A percentile compares a stretch with the other conserved stretches of the same genome.
Conservation (phyloP, 2,113 vertebrate species). For the Chiloscyllium plagiosum region DNA sequence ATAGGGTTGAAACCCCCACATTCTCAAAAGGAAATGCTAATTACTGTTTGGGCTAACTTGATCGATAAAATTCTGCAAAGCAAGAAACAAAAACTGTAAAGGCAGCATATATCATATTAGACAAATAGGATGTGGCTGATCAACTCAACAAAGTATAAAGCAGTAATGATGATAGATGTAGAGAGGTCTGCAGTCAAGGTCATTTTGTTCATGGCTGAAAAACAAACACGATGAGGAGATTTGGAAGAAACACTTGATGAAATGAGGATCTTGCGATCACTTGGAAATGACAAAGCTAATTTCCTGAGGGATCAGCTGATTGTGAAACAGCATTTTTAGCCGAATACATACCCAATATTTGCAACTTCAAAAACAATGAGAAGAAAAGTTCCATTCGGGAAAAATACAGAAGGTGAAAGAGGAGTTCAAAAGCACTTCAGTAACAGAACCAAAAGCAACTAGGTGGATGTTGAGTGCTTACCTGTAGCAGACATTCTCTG, state of each 20-base stretch:
- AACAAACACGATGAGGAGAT: neutral
- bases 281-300: neutral
- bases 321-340: neutral
- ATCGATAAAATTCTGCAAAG: neutral
- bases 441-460: neutral
- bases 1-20: neutral
- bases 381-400: neutral
- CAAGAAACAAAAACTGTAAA: neutral
- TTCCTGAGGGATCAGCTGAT: neutral
- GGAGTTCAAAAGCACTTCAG: neutral
- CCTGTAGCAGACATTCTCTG: constrained; percentile 96
- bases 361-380: neutral
- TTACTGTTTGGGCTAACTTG: neutral
- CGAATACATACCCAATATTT: neutral
- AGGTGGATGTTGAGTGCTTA: constrained; percentile 50
- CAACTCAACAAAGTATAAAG: neutral
- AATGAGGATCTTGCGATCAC: neutral
- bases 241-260: neutral
- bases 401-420: neutral
- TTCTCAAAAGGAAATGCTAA: neutral
- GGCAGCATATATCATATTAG: neutral
- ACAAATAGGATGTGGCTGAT: neutral
- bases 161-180: neutral
- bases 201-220: neutral
- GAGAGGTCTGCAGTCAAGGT: neutral